Conservation (phyloP, 92 coral and sea anemone genomes). For the Umimayanthus chanpuru region DNA sequence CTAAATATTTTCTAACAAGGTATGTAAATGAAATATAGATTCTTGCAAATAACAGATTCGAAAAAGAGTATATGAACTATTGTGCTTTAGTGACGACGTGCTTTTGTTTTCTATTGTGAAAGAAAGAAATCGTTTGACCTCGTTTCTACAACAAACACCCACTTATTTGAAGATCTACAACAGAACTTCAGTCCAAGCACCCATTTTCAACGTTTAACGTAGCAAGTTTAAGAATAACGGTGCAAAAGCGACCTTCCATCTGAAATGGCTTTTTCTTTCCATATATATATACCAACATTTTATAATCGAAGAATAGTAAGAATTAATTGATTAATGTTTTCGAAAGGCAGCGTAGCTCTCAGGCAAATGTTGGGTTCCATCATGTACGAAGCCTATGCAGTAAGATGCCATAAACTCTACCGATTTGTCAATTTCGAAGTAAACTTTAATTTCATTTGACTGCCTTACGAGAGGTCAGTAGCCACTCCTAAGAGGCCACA, state of each 20-base stretch:
- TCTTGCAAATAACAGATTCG: not conserved
- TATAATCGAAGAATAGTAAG: not conserved
- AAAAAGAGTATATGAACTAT: not conserved
- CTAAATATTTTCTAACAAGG: not conserved
- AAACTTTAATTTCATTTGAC: not conserved
- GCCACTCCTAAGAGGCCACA: slow-evolving; percentile 22
- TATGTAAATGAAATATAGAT: not conserved
- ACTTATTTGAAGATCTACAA: not conserved
- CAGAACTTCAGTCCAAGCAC: not conserved
- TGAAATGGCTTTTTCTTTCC: not conserved
- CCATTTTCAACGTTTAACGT: not conserved
- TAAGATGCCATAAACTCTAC: not conserved
- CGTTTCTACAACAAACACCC: slow-evolving; percentile 15
- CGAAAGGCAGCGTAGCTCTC: not conserved
- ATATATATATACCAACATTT: no score
- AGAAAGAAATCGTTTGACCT: slow-evolving; percentile 16
- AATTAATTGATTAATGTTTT: not conserved
- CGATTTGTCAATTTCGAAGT: not conserved
- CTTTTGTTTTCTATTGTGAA: slow-evolving; percentile 26
- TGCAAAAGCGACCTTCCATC: not conserved
- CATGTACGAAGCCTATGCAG: not conserved
- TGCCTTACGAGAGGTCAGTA: slow-evolving; percentile 7
- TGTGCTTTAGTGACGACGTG: slow-evolving; percentile 12
- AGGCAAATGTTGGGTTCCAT: not conserved
- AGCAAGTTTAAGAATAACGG: not conserved